These are phyloP conservation scores for Brenthis hecate DNA, from an alignment of 2,888 invertebrate genomes.

Conservation along the genomic window DNA sequence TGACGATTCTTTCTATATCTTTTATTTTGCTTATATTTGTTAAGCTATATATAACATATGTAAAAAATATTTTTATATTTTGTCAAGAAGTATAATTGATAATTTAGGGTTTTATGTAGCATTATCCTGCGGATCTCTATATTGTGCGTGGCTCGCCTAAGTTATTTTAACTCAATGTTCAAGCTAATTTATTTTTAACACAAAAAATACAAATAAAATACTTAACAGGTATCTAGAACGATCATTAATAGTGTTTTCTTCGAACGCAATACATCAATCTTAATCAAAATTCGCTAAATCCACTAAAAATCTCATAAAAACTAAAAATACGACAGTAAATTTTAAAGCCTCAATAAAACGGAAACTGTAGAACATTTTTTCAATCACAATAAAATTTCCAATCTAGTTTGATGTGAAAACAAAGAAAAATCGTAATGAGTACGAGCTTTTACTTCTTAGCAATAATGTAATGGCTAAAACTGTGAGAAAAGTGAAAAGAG, in stretches of 20 bases:
- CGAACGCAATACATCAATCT: conserved; percentile 19
- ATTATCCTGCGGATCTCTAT: conserved; percentile 1
- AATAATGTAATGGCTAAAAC: conserved; percentile 87
- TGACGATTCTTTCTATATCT: too few species aligned
- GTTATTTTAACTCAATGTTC: conserved; percentile 1
- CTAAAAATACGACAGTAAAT: conserved; percentile 31
- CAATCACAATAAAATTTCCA: conserved; percentile 30
- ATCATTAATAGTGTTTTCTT: conserved; percentile 10
- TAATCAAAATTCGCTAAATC: conserved; percentile 20
- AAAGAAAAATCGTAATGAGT: conserved; percentile 5
- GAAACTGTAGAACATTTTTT: conserved; percentile 28
- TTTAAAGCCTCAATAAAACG: conserved; percentile 54
- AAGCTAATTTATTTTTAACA: conserved; percentile 9
- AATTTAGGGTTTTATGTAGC: neutral
- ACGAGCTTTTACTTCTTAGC: conserved; percentile 31
- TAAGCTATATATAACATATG: too few species aligned
- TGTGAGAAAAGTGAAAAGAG: conserved; percentile 88
- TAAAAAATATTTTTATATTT: too few species aligned
- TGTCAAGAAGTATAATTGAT: too few species aligned
- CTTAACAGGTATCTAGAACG: neutral
- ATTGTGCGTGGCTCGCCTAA: conserved; percentile 7
- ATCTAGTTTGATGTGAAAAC: conserved; percentile 31
- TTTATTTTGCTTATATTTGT: too few species aligned
- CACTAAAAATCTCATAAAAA: conserved; percentile 29
- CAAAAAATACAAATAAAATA: neutral